Evolutionary conservation across 1,140 invertebrate species (phyloP), one percentile per base, ranked within the genome.

Genomic region (Drosophila malerkotliana): DNA sequence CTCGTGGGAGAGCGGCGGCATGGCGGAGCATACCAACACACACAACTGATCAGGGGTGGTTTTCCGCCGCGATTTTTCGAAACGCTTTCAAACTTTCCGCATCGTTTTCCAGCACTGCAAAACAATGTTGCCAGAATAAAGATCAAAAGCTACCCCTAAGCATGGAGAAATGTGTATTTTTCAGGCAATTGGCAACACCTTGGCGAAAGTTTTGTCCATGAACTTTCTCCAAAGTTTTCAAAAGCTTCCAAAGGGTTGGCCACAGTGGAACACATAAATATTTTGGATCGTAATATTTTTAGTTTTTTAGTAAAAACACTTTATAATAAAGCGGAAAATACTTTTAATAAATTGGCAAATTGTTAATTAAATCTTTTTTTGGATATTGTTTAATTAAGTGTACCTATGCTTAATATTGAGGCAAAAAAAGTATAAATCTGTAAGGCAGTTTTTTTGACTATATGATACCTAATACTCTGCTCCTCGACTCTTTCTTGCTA

Each of bases 21-120:
- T 55, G 45, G 54, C 39, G 21, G 47, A 15, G 18, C 75, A 87
- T 88, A 58, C 82, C 83, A 81, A 64, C 74, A 87, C 82, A 87
- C 64, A 59, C 54, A 68, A 66, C 60, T 60, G 39, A 21, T 24
- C 48, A 18, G 56, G 56, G 67, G 76, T 60, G 76, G 48, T 77
- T 77, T 74, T 44, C 21, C 34, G 53, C 18, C 26, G 4, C 14
- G 32, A 77, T 73, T 64, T 77, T 77, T 77, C 28, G 37, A 24
- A 72, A 53, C 64, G 72, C 64, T 71, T 75, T 83, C 75, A 48
- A 55, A 64, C 26, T 28, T 28, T 7, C 26, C 4, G 4, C 26
- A 8, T 21, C 68, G 51, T 76, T 82, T 69, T 60, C 44, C 44
- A 69, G 44, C 61, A 53, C 63, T n/a, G 51, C n/a, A 28, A 28